Conservation (phyloP, 2,888 invertebrate genomes). For the Melangyna quadrimaculata region DNA sequence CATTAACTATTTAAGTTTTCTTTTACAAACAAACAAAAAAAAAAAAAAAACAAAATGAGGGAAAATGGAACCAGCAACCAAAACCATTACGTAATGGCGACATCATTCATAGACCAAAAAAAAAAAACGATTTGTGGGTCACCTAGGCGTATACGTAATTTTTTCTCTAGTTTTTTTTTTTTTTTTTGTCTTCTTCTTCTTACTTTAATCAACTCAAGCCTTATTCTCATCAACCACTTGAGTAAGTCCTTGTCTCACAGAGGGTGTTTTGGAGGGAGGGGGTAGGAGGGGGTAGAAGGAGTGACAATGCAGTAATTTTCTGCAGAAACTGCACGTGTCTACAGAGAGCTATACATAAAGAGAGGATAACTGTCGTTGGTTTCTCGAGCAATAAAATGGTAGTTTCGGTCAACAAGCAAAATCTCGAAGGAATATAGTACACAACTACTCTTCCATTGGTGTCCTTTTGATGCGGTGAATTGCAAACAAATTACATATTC, state of each 20-base stretch:
- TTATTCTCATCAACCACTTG: conserved; percentile 34
- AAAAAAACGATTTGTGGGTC: conserved; percentile 15
- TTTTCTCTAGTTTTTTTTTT: not conserved
- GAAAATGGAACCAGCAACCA: not conserved
- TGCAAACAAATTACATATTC: conserved; percentile 67
- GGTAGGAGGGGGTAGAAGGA: not conserved
- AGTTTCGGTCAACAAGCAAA: conserved; percentile 50
- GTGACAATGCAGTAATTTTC: conserved; percentile 16
- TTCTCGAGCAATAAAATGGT: conserved; percentile 52
- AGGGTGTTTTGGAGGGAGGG: conserved; percentile 4
- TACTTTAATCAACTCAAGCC: conserved; percentile 35
- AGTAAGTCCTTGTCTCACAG: conserved; percentile 13
- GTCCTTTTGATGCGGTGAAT: conserved; percentile 63
- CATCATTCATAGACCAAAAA: conserved; percentile 4
- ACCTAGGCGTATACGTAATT: conserved; percentile 45
- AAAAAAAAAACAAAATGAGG: not conserved
- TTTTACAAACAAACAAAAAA: not conserved
- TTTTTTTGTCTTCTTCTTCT: too few relatives aligned
- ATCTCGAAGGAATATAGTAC: conserved; percentile 34
- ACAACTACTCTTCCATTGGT: conserved; percentile 28
- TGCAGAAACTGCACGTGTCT: conserved; percentile 56
- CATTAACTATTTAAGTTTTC: conserved; percentile 29
- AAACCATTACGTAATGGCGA: conserved; percentile 42
- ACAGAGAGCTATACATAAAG: conserved; percentile 6
- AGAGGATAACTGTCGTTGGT: conserved; percentile 24